These are phyloP conservation scores for Bombus superbus DNA, from an alignment of 1,140 invertebrate genomes.

Conservation along the genomic window DNA sequence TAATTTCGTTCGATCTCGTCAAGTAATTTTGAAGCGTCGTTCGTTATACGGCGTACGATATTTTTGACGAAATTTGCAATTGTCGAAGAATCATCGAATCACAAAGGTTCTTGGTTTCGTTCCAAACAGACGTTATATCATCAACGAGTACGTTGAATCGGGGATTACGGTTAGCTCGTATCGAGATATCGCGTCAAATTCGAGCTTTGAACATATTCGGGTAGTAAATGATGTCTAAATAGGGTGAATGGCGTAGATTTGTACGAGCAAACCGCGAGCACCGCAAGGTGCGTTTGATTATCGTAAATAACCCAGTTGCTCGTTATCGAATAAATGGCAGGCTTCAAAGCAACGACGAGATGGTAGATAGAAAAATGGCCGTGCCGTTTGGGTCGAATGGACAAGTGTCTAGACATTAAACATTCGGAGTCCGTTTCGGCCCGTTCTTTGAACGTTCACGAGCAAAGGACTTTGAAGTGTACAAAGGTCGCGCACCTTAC, in stretches of 20 bases:
- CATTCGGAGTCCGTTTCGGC: conserved; percentile 56
- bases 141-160: too few relatives aligned
- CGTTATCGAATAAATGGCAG: conserved; percentile 22
- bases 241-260: too few relatives aligned
- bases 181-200: background rate
- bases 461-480: conserved; percentile 53
- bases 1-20: too few relatives aligned
- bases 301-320: background rate
- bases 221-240: background rate
- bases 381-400: background rate
- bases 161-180: too few relatives aligned
- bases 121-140: too few relatives aligned
- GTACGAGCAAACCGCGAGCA: background rate
- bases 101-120: too few relatives aligned
- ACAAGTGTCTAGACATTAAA: conserved; percentile 56
- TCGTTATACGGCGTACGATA: too few relatives aligned
- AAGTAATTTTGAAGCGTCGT: too few relatives aligned
- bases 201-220: too few relatives aligned
- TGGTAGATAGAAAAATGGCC: too few relatives aligned
- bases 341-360: background rate
- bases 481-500: conserved; percentile 60
- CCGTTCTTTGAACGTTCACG: conserved; percentile 39
- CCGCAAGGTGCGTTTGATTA: conserved; percentile 20
- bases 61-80: too few relatives aligned
- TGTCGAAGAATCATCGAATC: too few relatives aligned